Percentiles rank a stretch among this genome's conserved stretches.
Conservation (phyloP, 1,140 invertebrate species). For the Ostrea edulis region DNA sequence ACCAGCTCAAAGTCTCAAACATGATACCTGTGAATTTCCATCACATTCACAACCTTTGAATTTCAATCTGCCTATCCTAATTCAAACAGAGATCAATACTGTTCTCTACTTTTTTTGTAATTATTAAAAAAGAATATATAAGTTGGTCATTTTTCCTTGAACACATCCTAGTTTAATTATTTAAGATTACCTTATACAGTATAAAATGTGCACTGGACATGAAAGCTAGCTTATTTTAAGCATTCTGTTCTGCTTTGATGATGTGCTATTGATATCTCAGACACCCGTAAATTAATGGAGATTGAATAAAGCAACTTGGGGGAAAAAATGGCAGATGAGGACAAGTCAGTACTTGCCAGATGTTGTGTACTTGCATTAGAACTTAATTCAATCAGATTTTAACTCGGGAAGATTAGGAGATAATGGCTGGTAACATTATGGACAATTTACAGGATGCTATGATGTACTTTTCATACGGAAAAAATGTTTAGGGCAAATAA, state of each 20-base stretch:
- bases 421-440: background rate
- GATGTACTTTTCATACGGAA: background rate
- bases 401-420: background rate
- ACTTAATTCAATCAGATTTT: background rate
- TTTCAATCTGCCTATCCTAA: too few species aligned
- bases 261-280: background rate
- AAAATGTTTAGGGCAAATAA: background rate
- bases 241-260: background rate
- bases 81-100: too few species aligned
- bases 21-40: too few species aligned
- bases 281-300: background rate
- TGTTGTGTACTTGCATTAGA: background rate
- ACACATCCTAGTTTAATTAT: background rate
- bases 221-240: too few species aligned
- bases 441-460: background rate
- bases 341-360: background rate
- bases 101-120: too few species aligned
- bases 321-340: background rate
- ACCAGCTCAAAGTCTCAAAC: too few species aligned
- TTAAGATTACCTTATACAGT: background rate
- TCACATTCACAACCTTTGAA: too few species aligned
- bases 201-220: background rate
- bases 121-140: too few species aligned
- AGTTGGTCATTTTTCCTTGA: too few species aligned
- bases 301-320: background rate